phyloP scores from a whole-genome alignment of 2,113 vertebrate species.

The Mesocricetus auratus region DNA sequence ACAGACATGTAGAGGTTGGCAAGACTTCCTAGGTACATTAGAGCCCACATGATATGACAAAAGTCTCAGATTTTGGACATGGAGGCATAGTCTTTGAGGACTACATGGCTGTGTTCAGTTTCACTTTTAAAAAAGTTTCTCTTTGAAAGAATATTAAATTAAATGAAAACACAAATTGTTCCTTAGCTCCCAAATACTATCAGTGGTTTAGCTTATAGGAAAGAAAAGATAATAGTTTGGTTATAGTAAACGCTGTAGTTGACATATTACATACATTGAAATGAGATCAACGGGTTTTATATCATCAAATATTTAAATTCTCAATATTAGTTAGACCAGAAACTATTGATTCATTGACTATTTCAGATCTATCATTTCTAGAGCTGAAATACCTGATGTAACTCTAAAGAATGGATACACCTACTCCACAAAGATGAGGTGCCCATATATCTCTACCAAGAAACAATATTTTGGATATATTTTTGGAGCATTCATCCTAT shows the following conservation, averaged over 20 bases:
- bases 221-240: slow-evolving; percentile 16
- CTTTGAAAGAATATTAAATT: not conserved
- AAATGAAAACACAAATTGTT: not conserved
- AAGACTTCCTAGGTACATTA: too few relatives aligned
- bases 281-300: not conserved
- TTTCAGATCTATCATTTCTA: not conserved
- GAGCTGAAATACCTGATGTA: not conserved
- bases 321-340: not conserved
- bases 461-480: not conserved
- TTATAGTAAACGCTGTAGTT: not conserved
- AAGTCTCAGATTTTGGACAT: too few relatives aligned
- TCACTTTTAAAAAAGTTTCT: too few relatives aligned
- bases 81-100: too few relatives aligned
- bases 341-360: not conserved
- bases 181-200: not conserved
- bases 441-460: not conserved
- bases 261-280: not conserved
- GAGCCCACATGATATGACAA: too few relatives aligned
- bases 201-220: not conserved
- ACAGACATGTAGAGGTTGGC: too few relatives aligned
- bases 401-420: not conserved
- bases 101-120: too few relatives aligned
- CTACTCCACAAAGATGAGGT: not conserved
- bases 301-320: not conserved
- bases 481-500: not conserved